These are phyloP conservation scores for Zapornia atra DNA, from an alignment of 2,113 vertebrate genomes.

Conservation along the genomic window DNA sequence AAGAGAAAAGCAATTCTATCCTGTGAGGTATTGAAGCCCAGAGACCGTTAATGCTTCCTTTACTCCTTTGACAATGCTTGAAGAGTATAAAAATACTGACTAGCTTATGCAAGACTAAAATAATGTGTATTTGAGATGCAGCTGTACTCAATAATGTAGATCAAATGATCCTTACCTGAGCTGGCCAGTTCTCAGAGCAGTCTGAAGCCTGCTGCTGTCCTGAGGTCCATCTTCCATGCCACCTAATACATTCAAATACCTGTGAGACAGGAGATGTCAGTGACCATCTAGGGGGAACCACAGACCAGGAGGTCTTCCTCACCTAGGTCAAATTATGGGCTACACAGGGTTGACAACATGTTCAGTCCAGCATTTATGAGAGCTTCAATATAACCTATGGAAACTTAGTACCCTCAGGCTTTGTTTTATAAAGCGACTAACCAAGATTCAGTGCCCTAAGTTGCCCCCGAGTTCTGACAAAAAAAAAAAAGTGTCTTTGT, in stretches of 20 bases:
- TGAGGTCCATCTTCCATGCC: not conserved
- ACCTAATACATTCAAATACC: not conserved
- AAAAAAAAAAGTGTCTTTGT: not conserved
- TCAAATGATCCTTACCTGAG: not conserved
- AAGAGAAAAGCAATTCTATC: not conserved
- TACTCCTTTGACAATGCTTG: not conserved
- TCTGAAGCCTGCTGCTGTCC: not conserved
- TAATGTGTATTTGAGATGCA: not conserved
- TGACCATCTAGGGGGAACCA: not conserved
- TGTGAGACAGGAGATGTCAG: not conserved
- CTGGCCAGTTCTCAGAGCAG: not conserved
- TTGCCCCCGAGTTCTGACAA: not conserved
- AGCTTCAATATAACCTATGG: not conserved
- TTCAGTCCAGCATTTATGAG: not conserved
- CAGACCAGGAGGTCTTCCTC: not conserved
- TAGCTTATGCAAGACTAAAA: not conserved
- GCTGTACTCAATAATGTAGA: rapidly evolving
- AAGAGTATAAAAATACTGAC: not conserved
- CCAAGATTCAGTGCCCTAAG: not conserved
- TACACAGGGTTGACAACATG: not conserved
- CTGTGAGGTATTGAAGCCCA: not conserved
- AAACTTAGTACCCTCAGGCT: not conserved
- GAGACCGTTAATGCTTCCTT: not conserved
- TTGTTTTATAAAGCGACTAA: not conserved
- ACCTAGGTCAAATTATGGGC: not conserved